Base-by-base conservation (phyloP, 2,888 invertebrate species). In the Trissolcus japonicus region DNA sequence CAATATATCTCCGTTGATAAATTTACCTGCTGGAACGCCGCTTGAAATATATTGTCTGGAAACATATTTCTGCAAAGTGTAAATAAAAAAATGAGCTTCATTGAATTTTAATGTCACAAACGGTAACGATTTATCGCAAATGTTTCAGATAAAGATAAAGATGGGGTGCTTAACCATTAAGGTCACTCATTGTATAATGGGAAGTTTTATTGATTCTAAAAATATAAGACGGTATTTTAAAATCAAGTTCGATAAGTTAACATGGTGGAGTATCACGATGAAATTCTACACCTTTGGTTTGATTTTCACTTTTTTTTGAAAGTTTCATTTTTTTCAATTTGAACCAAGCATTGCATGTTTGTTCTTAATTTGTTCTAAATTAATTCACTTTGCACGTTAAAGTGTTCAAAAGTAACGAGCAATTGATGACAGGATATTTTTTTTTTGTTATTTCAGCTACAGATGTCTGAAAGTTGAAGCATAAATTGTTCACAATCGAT, bases 11-110 rank as follows among this genome's bases (percentile, higher is more conserved):
- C 19, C 40, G 6, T 40, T 41, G 50, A 62, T 43, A n/a, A 17
- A 83, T 87, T 87, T 87, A 92, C 92, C 90, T 95, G 95, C 88
- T 95, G 95, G 88, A 96, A 95, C 69, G 95, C 94, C 29, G 97
- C 96, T 90, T 96, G 95, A 85, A 97, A 95, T 81, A 97, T 92
- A 90, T 97, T 97, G 88, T 96, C 96, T 16, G 97, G 96, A 87
- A 97, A 94, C 86, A 96, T 94, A 89, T 98, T 98, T 90, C 97
- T 97, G 92, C 66, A 92, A 69, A 7, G 59, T 2, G 48, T 59
- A 55, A 7, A 14, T 6, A 48, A 66, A 17, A n/a, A 13, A 51
- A 51, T 63, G 21, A 65, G 46, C 4, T 16, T 48, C 48, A 16
- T 57, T 51, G 35, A 56, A 57, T 65, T 63, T 57, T n/a, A 57